Base-by-base conservation (phyloP, 2,113 vertebrate species). In the Indicator indicator region DNA sequence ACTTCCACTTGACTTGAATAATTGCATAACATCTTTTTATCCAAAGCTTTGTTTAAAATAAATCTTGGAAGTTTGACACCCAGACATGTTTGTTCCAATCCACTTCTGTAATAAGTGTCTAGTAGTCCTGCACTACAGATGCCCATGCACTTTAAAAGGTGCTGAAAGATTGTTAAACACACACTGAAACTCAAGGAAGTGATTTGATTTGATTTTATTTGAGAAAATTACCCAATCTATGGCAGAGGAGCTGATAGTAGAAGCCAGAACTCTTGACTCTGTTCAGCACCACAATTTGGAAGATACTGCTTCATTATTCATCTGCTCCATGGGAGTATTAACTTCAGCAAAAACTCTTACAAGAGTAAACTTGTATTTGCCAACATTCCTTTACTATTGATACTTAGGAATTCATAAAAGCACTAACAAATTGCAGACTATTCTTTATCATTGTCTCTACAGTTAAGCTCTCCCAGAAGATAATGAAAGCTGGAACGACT, bases 401-500 rank as follows among this genome's bases (percentile, higher is more conserved):
- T 83, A 28, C 16, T 76, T 72, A 77, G 0, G 3, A 63, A 58
- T 58, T 19, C 46, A 72, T 52, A 74, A 81, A 85, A 92, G 11
- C 46, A 79, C 67, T 54, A 92, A 12, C 16, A 87, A 89, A 16
- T 36, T 65, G 60, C 42, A 86, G 33, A 52, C 38, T 77, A 46
- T 52, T 76, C 44, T 94, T 85, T 59, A 21, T 48, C 12, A 24
- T 56, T 63, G 26, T 40, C 5, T 42, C 7, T 58, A 11, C 0
- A 1, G 42, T 77, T 83, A 92, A 88, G 72, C 77, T 92, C 67
- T 70, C 58, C 86, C 85, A 96, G 92, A 88, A 96, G 72, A 67
- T 92, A 89, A 83, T 4, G 13, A 92, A 89, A 93, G 38, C 44
- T 91, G 92, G 84, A 89, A 88, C 77, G 80, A 80, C 56, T 95